A percentile compares a stretch with the other conserved stretches of the same genome.
Evolutionary conservation across 92 coral and sea anemone species (phyloP).

Genomic region (Epizoanthus rinbou): DNA sequence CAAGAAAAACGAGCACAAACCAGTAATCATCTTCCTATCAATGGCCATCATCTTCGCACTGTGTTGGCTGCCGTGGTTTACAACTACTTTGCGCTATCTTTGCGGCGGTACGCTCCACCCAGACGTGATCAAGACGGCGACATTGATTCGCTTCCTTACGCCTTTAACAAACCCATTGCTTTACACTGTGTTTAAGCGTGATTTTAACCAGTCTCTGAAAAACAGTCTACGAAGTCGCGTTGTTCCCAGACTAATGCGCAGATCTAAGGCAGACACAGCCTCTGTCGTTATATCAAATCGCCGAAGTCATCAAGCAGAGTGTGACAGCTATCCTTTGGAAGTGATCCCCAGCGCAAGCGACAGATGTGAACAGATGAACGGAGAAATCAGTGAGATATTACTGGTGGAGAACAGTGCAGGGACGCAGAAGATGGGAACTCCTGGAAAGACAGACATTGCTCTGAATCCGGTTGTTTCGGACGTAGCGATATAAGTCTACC

Average conservation of each 20-base stretch:
- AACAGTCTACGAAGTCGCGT: neutral
- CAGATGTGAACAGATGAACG: too few species aligned
- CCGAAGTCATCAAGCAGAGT: too few species aligned
- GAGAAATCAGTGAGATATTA: too few species aligned
- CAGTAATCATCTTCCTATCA: conserved; percentile 28
- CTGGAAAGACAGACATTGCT: too few species aligned
- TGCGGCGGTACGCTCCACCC: neutral
- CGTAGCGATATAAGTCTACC: too few species aligned
- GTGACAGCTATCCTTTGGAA: too few species aligned
- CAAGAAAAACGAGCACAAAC: neutral
- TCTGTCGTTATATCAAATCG: too few species aligned
- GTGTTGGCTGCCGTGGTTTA: conserved; percentile 65
- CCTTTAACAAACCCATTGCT: conserved; percentile 54
- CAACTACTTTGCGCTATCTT: conserved; percentile 1
- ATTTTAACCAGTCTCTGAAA: conserved; percentile 44
- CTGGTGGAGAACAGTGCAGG: too few species aligned
- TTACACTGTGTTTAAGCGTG: conserved; percentile 62
- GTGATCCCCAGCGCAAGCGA: too few species aligned
- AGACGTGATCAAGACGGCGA: neutral
- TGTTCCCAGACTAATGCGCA: neutral
- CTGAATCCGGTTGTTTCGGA: too few species aligned
- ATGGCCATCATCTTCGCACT: conserved; percentile 56
- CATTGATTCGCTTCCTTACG: conserved; percentile 44
- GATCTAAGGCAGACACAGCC: too few species aligned
- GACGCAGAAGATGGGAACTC: too few species aligned